Conservation (phyloP, 2,797 vertebrate species). For the Syndactyla subalaris region DNA sequence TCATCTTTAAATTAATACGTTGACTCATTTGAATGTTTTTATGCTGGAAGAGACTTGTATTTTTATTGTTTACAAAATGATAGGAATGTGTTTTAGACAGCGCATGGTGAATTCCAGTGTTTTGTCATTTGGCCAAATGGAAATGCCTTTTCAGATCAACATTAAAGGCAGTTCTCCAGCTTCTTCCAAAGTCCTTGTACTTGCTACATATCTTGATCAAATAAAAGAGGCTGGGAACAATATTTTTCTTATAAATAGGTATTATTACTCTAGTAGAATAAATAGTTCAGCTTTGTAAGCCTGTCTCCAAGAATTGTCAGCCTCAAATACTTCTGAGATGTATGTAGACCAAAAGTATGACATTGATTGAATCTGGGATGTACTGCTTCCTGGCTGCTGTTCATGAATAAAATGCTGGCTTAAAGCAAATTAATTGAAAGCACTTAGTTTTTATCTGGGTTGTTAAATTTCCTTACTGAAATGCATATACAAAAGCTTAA, state of each 20-base stretch:
- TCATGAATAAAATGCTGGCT: neutral
- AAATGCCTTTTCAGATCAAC: neutral
- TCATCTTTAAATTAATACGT: neutral
- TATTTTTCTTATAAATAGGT: neutral
- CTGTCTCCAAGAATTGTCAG: neutral
- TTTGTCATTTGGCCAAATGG: neutral
- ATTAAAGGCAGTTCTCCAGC: neutral
- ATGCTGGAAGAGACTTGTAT: neutral
- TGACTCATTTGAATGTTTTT: neutral
- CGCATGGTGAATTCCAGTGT: neutral
- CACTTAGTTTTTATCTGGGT: neutral
- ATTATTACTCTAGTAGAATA: neutral
- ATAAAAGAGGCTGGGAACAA: neutral
- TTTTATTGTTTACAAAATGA: neutral
- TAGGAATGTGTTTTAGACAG: neutral
- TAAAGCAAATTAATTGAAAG: neutral
- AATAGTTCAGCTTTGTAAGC: neutral
- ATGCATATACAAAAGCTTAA: neutral
- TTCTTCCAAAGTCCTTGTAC: neutral
- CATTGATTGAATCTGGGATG: neutral
- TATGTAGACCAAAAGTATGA: neutral
- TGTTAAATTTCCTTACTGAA: neutral
- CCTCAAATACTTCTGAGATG: neutral
- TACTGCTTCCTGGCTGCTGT: neutral
- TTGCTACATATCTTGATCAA: neutral